A percentile compares a stretch with the other conserved stretches of the same genome.
phyloP scores from a whole-genome alignment of 2,113 vertebrate genomes.

The Azemiops feae region DNA sequence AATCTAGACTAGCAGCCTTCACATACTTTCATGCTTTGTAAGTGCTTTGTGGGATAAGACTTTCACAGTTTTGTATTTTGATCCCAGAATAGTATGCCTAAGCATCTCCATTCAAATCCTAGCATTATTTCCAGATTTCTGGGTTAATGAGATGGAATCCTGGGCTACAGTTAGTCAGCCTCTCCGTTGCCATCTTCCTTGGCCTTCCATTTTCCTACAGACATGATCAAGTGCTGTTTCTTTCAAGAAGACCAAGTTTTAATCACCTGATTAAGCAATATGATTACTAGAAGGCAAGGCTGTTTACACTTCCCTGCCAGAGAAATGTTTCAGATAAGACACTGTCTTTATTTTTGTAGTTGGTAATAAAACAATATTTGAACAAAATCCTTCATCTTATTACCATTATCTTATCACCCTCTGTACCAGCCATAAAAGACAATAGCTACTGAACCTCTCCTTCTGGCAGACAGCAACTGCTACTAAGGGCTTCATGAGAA shows the following conservation, averaged over 20 bases:
- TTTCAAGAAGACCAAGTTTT: slow-evolving; percentile 22
- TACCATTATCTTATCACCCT: slow-evolving; percentile 5
- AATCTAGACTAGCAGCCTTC: background rate
- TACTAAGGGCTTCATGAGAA: background rate
- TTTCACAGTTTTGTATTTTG: background rate
- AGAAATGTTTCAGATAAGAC: slow-evolving; percentile 3
- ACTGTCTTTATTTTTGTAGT: slow-evolving; percentile 30
- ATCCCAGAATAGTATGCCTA: background rate
- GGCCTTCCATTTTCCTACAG: background rate
- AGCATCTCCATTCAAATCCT: background rate
- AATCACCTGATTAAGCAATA: slow-evolving; percentile 30
- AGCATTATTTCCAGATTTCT: background rate
- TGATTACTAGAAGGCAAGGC: slow-evolving; percentile 24
- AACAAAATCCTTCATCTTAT: slow-evolving; percentile 37
- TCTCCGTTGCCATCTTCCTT: background rate
- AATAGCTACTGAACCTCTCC: slow-evolving; percentile 18
- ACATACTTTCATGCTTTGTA: background rate
- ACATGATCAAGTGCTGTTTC: background rate
- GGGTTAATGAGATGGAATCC: background rate
- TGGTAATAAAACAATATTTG: slow-evolving; percentile 29
- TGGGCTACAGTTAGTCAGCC: slow-evolving; percentile 6
- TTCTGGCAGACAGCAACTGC: slow-evolving; percentile 12
- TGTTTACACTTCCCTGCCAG: slow-evolving; percentile 29
- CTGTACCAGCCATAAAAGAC: slow-evolving; percentile 12
- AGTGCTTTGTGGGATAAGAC: background rate